Conservation (phyloP, 1,140 invertebrate species). For the Caenorhabditis brenneri region DNA sequence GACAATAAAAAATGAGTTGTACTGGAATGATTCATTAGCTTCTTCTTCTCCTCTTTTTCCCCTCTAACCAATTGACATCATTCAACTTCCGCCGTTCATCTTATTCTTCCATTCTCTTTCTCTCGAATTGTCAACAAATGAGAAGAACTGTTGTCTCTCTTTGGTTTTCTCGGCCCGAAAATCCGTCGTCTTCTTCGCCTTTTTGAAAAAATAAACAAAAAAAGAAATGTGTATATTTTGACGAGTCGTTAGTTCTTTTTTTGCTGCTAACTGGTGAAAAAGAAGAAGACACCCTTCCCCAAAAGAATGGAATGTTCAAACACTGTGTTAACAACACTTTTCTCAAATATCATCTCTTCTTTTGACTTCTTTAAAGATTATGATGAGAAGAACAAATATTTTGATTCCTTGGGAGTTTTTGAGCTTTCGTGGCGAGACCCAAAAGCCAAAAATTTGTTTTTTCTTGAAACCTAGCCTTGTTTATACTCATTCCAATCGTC, state of each 20-base stretch:
- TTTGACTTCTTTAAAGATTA: background rate
- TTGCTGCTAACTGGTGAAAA: background rate
- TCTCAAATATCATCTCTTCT: background rate
- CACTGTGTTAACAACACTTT: background rate
- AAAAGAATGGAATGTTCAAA: constrained; percentile 11
- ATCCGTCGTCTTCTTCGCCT: background rate
- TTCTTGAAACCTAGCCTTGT: too few species aligned
- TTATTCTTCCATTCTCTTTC: background rate
- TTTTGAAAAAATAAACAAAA: background rate
- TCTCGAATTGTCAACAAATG: background rate
- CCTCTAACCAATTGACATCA: background rate
- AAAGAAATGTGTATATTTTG: background rate
- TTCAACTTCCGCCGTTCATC: background rate
- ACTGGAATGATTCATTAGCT: background rate
- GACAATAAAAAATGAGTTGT: too few species aligned
- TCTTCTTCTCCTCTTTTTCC: background rate
- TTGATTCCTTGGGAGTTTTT: too few species aligned
- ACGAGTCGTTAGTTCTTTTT: background rate
- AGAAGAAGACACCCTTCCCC: background rate
- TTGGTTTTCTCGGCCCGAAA: background rate
- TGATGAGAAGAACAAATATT: constrained; percentile 1
- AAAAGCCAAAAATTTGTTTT: too few species aligned
- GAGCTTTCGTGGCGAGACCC: too few species aligned
- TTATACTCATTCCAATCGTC: too few species aligned
- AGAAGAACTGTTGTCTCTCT: background rate